A percentile compares a stretch with the other conserved stretches of the same genome.
These are phyloP conservation scores for Pteronotus mesoamericanus DNA, from an alignment of 2,797 vertebrate species.

Conservation along the genomic window DNA sequence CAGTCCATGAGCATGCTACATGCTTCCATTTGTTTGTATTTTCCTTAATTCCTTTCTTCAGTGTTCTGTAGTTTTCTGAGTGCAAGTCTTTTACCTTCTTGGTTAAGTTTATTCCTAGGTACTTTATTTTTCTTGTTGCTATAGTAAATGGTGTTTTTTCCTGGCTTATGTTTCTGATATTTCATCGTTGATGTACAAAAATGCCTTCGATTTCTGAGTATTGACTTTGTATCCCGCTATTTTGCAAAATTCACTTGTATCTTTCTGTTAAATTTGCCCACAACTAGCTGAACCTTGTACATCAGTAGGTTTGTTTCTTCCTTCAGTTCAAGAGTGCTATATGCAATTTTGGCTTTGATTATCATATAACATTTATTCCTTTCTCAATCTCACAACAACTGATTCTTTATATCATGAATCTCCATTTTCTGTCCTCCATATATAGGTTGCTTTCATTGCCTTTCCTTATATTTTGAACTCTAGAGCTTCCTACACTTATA, in stretches of 20 bases:
- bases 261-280: neutral
- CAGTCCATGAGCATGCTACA: neutral
- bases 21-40: neutral
- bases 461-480: neutral
- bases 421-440: neutral
- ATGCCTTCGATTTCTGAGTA: neutral
- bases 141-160: neutral
- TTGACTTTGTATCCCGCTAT: neutral
- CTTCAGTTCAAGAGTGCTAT: neutral
- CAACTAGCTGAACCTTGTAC: neutral
- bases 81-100: neutral
- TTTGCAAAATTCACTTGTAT: neutral
- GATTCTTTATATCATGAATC: neutral
- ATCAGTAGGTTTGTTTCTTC: neutral
- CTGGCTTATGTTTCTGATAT: neutral
- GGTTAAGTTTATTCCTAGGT: neutral
- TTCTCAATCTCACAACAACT: neutral
- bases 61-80: neutral
- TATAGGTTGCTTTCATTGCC: neutral
- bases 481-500: neutral
- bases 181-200: neutral
- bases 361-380: neutral
- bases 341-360: neutral
- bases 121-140: neutral
- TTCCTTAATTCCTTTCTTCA: neutral